Conservation (phyloP, 2,113 vertebrate species). For the Oreochromis spilurus region DNA sequence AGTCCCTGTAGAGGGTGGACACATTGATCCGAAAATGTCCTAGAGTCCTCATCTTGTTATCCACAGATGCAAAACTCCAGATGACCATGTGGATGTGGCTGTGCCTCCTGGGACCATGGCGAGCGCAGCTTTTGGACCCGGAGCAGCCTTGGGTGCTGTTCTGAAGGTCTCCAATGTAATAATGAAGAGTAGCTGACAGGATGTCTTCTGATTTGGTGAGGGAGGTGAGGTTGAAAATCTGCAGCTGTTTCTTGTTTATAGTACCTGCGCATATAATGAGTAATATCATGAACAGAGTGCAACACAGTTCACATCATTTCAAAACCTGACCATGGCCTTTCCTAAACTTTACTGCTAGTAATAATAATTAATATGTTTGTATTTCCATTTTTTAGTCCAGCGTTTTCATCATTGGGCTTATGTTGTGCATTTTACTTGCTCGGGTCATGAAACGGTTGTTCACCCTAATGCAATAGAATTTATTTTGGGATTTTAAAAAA, state of each 20-base stretch:
- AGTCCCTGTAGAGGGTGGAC: slow-evolving; percentile 65
- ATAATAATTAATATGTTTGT: not conserved
- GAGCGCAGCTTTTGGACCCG: slow-evolving; percentile 46
- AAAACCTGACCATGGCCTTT: not conserved
- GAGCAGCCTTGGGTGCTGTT: slow-evolving; percentile 65
- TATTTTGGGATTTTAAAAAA: not conserved
- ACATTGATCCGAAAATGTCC: slow-evolving; percentile 77
- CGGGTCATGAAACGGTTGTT: not conserved
- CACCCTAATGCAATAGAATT: not conserved
- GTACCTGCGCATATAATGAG: slow-evolving; percentile 65
- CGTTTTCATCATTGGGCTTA: fast-evolving
- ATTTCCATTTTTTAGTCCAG: not conserved
- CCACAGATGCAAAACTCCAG: slow-evolving; percentile 76
- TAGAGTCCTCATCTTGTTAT: slow-evolving; percentile 72
- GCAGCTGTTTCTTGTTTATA: slow-evolving; percentile 70
- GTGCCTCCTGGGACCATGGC: slow-evolving; percentile 55
- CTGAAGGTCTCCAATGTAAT: slow-evolving; percentile 77
- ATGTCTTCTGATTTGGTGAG: slow-evolving; percentile 89
- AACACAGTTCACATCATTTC: not conserved
- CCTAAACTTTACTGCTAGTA: not conserved
- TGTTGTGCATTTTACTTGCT: not conserved
- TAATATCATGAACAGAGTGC: not conserved
- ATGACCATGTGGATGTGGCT: slow-evolving; percentile 77
- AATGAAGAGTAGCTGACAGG: slow-evolving; percentile 87
- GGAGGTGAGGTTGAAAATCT: slow-evolving; percentile 90